phyloP scores from a whole-genome alignment of 2,888 invertebrate species.

The Andrena hattorfiana region DNA sequence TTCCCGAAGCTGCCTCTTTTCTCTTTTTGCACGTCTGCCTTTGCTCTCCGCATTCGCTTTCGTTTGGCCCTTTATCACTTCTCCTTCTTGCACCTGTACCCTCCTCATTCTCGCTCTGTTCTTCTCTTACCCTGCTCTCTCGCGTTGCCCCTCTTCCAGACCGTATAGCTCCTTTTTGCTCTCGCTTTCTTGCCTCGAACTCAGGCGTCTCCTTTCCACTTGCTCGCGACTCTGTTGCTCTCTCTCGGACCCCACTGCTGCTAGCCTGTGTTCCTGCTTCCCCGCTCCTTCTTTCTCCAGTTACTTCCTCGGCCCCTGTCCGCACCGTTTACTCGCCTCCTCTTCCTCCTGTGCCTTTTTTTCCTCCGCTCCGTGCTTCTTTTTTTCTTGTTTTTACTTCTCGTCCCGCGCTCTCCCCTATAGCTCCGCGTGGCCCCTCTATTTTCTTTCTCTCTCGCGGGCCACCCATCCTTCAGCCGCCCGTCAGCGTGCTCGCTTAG shows the following conservation, averaged over 20 bases:
- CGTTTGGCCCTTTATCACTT: neutral
- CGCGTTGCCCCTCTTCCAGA: neutral
- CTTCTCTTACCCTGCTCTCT: neutral
- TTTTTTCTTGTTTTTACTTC: neutral
- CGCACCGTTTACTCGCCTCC: neutral
- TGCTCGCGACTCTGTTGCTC: neutral
- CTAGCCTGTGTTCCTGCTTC: constrained; percentile 15
- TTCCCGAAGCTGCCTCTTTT: neutral
- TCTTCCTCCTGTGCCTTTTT: neutral
- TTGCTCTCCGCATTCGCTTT: constrained; percentile 3
- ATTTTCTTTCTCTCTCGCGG: neutral
- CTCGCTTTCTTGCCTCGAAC: neutral
- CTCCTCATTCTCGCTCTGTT: neutral
- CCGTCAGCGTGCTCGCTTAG: neutral
- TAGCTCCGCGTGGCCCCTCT: neutral
- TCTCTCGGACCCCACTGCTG: neutral
- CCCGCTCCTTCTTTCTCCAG: neutral
- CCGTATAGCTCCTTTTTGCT: neutral
- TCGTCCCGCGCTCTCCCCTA: neutral
- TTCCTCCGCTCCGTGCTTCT: neutral
- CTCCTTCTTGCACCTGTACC: neutral
- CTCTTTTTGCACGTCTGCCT: constrained; percentile 5
- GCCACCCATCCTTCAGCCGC: neutral
- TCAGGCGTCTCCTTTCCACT: too few relatives aligned
- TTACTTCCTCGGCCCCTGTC: neutral